Percentiles rank a stretch among this genome's conserved stretches.
Conservation (phyloP, 2,888 invertebrate genomes). For the Chouioia cunea region DNA sequence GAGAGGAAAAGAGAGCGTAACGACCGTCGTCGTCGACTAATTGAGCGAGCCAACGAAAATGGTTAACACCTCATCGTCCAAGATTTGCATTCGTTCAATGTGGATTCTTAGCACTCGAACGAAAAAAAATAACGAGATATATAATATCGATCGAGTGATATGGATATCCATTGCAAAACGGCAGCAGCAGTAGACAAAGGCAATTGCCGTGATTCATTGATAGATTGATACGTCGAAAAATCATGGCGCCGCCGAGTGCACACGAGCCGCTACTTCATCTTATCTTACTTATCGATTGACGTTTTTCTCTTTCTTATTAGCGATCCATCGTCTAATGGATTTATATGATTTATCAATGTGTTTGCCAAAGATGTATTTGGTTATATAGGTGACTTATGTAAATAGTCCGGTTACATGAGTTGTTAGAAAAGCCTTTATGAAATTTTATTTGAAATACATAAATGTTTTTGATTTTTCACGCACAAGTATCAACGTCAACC, state of each 20-base stretch:
- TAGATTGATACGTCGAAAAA: conserved; percentile 41
- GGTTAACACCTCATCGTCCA: conserved; percentile 56
- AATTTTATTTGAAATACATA: background rate
- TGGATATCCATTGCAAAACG: background rate
- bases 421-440: background rate
- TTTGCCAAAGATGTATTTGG: conserved; percentile 1
- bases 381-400: conserved; percentile 9
- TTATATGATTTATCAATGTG: conserved; percentile 25
- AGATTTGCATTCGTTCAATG: conserved; percentile 48
- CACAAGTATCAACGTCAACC: too few species aligned
- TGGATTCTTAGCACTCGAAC: conserved; percentile 47
- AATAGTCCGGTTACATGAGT: conserved; percentile 10
- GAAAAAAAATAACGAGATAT: conserved; percentile 35
- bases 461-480: too few species aligned
- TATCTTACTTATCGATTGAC: background rate
- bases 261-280: background rate
- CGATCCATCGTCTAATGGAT: background rate
- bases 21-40: conserved; percentile 34
- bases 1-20: conserved; percentile 10
- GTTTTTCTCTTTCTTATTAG: conserved; percentile 7
- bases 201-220: conserved; percentile 31
- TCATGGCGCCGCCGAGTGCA: background rate
- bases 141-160: conserved; percentile 8
- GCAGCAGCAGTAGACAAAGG: conserved; percentile 3
- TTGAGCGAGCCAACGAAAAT: conserved; percentile 56